Evolutionary conservation across 2,888 invertebrate species (phyloP), one percentile per base, ranked within the genome.

Genomic region (Noctua janthina): DNA sequence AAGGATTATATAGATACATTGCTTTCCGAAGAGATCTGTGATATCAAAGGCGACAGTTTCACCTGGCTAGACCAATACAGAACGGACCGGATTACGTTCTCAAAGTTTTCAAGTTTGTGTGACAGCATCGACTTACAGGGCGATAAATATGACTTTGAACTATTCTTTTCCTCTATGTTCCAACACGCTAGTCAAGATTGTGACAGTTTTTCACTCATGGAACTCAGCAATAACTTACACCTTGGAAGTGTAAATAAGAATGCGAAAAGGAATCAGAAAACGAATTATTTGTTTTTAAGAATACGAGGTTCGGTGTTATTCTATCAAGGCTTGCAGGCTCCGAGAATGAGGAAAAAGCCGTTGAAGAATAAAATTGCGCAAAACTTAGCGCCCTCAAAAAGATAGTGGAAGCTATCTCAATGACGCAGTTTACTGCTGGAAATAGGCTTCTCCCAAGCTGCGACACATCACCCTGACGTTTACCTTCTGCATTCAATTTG

Each of bases 231-330:
- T 43, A 67, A 67, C 0, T 43, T 67, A 43, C 43, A 23, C 20
- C 67, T 67, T 43, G 67, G 67, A 0, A 23, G 20, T 6, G 13
- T 67, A 2, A 67, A 67, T 43, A 67, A 39, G 13, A 67, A 10
- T 2, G 43, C 23, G 20, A 67, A 67, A 35, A 67, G 67, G 23
- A 67, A 67, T 43, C 43, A 67, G 23, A 67, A 43, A 67, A 67
- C 43, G 10, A 66, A 66, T 23, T 67, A 67, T 23, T 23, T 67
- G 67, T 67, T 67, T 23, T 43, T 67, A 67, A 67, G 67, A 67
- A 67, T 43, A 43, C 23, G 23, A 67, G 67, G 43, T 23, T 67
- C 67, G 1, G 67, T 67, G 23, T 11, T 67, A 6, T 67, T 67
- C 43, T 43, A 13, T 2, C 67, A 67, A 5, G 49, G 49, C 49